Conservation (phyloP, 2,113 vertebrate genomes). For the Aix galericulata region DNA sequence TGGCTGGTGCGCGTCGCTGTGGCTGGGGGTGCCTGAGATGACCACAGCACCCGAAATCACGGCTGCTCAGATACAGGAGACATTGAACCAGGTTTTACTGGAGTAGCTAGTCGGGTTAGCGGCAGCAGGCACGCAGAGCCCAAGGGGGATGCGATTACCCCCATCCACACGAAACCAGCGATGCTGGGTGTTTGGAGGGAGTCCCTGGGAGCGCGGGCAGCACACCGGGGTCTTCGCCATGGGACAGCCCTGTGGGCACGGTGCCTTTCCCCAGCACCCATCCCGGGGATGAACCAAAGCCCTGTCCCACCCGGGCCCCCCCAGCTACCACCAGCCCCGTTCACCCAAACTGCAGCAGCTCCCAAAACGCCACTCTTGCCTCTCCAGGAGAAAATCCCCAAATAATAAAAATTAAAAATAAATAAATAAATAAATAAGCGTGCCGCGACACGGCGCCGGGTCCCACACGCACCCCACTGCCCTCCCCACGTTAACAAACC, state of each 20-base stretch:
- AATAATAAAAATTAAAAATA: too few relatives aligned
- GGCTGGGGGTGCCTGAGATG: background rate
- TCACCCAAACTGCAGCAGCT: too few relatives aligned
- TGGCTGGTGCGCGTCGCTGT: background rate
- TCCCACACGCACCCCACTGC: too few relatives aligned
- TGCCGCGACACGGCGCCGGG: too few relatives aligned
- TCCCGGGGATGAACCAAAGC: background rate
- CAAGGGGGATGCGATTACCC: background rate
- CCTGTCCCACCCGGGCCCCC: background rate
- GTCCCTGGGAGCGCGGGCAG: background rate
- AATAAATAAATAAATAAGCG: too few relatives aligned
- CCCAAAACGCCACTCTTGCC: background rate
- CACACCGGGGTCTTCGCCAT: accelerated
- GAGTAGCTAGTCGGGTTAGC: accelerated
- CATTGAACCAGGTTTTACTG: background rate
- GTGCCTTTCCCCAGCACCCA: accelerated
- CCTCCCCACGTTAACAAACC: too few relatives aligned
- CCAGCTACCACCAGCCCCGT: background rate
- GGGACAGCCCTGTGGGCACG: accelerated
- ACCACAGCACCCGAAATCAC: background rate
- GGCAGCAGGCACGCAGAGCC: background rate
- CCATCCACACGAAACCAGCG: accelerated
- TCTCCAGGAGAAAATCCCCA: background rate
- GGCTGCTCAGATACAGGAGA: background rate
- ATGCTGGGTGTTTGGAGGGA: background rate